These are phyloP conservation scores for Noctilio leporinus DNA, from an alignment of 2,113 vertebrate genomes.

Conservation along the genomic window DNA sequence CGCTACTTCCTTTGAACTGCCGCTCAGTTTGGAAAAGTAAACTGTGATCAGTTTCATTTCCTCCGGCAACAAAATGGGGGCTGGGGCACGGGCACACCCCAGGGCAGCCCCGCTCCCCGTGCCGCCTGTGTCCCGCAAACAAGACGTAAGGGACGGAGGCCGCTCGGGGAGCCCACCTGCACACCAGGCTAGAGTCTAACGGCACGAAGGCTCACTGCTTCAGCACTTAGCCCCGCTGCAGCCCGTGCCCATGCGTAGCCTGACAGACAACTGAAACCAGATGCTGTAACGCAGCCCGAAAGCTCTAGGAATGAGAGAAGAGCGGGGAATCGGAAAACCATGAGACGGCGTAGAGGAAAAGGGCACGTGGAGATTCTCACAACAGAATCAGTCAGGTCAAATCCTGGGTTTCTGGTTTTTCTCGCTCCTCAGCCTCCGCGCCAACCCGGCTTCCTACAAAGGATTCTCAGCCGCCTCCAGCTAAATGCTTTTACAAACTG, in stretches of 20 bases:
- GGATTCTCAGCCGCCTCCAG: neutral
- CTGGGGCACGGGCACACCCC: neutral
- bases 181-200: too few relatives aligned
- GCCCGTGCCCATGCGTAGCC: neutral
- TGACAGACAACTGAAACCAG: conserved; percentile 33
- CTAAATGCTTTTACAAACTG: neutral
- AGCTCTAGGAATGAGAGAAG: neutral
- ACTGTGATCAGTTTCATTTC: neutral
- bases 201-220: neutral
- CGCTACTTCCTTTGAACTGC: neutral
- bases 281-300: neutral
- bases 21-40: neutral
- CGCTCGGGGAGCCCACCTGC: neutral
- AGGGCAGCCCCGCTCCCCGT: neutral
- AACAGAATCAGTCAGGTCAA: neutral
- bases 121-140: too few relatives aligned
- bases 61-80: neutral
- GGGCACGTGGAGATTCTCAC: accelerated
- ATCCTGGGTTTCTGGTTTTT: neutral
- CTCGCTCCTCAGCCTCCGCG: neutral
- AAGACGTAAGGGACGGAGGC: neutral
- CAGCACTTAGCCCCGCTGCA: neutral
- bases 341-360: neutral
- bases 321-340: neutral
- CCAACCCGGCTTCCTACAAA: neutral